phyloP scores from a whole-genome alignment of 2,113 vertebrate genomes.

The Camarhynchus parvulus region DNA sequence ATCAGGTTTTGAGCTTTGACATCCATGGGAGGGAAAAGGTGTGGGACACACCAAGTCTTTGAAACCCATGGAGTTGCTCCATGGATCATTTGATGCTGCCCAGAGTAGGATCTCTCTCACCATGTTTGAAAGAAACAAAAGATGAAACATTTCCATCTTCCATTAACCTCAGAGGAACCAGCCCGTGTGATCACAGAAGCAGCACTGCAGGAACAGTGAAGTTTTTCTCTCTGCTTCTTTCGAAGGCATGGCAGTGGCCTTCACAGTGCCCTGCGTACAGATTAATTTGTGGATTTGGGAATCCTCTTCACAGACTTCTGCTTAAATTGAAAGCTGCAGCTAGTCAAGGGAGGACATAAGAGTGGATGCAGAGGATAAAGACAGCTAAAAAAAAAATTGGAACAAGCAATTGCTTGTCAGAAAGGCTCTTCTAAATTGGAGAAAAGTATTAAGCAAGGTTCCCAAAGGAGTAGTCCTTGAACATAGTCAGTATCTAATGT shows the following conservation, averaged over 20 bases:
- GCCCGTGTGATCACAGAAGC: neutral
- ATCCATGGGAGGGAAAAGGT: neutral
- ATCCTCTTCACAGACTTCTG: slow-evolving; percentile 31
- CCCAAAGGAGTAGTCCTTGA: slow-evolving; percentile 29
- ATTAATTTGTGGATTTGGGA: neutral
- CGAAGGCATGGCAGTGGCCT: neutral
- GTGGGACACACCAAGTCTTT: neutral
- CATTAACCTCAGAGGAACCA: neutral
- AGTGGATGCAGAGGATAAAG: slow-evolving; percentile 38
- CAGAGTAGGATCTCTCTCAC: neutral
- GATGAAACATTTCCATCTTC: neutral
- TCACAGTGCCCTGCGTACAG: neutral
- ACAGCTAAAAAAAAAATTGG: neutral
- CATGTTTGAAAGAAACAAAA: neutral
- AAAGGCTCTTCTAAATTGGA: slow-evolving; percentile 47
- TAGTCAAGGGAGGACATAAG: neutral
- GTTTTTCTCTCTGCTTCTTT: neutral
- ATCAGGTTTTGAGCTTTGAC: neutral
- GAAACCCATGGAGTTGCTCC: neutral
- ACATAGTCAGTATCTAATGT: neutral
- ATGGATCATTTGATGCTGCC: neutral
- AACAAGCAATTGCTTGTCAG: slow-evolving; percentile 52
- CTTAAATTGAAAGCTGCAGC: slow-evolving; percentile 31
- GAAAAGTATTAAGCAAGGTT: slow-evolving; percentile 25
- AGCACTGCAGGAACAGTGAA: neutral